These are phyloP conservation scores for Strigamia crassipes DNA, from an alignment of 2,888 invertebrate genomes.

Conservation along the genomic window DNA sequence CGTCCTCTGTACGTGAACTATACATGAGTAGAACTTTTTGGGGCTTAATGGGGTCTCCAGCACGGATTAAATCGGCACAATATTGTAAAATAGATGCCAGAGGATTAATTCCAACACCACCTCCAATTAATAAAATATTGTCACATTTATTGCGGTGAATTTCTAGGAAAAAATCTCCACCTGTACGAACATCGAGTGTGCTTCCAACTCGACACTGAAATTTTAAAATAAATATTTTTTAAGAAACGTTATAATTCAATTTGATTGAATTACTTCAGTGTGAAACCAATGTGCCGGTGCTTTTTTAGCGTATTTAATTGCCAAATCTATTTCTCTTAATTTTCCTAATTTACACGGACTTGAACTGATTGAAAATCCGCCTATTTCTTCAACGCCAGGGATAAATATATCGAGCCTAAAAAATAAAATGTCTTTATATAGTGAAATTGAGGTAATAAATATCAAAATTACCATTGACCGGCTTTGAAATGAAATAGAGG, in stretches of 20 bases:
- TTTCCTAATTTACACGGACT: conserved; percentile 26
- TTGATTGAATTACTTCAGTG: background rate
- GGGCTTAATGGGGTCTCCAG: background rate
- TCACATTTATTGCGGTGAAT: background rate
- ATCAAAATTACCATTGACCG: conserved; percentile 6
- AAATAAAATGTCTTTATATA: background rate
- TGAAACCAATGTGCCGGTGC: conserved; percentile 17
- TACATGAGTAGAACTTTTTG: conserved; percentile 18
- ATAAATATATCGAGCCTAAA: conserved; percentile 33
- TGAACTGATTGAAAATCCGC: conserved; percentile 31
- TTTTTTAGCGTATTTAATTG: background rate
- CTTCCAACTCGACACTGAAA: conserved; percentile 43
- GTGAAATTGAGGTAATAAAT: too few species aligned
- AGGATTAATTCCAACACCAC: conserved; percentile 43
- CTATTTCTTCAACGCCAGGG: conserved; percentile 21
- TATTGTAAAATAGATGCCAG: conserved; percentile 38
- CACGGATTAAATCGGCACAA: background rate
- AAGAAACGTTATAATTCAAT: background rate
- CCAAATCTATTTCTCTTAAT: conserved; percentile 15
- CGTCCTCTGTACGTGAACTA: background rate
- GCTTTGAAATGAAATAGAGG: conserved; percentile 23
- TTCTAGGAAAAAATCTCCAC: background rate
- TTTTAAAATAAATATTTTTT: background rate
- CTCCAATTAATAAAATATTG: conserved; percentile 29
- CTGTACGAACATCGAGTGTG: background rate